phyloP scores from a whole-genome alignment of 2,888 invertebrate genomes.

The Eupelmus urozonus region DNA sequence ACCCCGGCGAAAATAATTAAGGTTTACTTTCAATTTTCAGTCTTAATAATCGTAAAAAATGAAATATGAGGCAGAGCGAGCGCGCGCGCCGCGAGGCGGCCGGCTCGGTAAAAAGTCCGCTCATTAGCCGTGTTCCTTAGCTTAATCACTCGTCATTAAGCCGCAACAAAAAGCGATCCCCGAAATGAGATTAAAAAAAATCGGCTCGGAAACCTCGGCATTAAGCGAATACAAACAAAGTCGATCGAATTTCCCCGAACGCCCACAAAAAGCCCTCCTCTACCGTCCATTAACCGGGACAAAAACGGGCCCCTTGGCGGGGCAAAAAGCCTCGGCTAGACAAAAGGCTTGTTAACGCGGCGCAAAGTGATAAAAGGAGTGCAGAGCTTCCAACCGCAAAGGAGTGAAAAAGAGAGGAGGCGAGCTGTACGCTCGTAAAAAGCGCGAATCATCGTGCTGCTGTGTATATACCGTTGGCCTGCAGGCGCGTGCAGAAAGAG shows the following conservation, averaged over 20 bases:
- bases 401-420: not conserved
- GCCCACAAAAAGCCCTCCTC: not conserved
- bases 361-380: not conserved
- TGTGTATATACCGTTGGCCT: not conserved
- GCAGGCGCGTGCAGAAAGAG: not conserved
- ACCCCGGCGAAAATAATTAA: no score
- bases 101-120: not conserved
- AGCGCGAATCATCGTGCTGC: conserved; percentile 41
- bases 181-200: conserved; percentile 7
- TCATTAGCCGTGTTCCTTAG: conserved; percentile 7
- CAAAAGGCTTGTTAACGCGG: conserved; percentile 34
- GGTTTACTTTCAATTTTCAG: no score
- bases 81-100: no score
- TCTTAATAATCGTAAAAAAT: not conserved
- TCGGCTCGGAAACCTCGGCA: not conserved
- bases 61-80: no score
- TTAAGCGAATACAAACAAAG: not conserved
- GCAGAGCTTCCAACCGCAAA: not conserved
- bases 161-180: not conserved
- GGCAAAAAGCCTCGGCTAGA: not conserved
- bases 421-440: not conserved
- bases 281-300: no score
- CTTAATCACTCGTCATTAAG: conserved; percentile 27
- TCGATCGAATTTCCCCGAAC: not conserved
- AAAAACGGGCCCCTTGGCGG: not conserved